These are phyloP conservation scores for Tanytarsus gracilentus DNA, from an alignment of 2,888 invertebrate genomes.

Conservation along the genomic window DNA sequence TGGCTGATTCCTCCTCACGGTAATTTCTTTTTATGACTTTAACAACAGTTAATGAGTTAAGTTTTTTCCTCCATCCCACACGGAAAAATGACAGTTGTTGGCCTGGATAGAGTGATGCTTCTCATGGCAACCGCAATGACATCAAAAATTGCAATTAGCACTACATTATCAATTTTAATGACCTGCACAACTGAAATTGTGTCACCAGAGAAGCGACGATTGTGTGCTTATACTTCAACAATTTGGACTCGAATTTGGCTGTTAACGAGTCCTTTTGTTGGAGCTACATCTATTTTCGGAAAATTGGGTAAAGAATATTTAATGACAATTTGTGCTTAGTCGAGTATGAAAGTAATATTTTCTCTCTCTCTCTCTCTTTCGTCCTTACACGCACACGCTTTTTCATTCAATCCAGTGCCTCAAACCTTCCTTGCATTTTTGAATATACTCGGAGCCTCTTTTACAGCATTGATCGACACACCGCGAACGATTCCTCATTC, in stretches of 20 bases:
- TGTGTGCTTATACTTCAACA: constrained; percentile 41
- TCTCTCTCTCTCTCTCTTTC: neutral
- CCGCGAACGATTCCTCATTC: neutral
- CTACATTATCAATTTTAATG: constrained; percentile 42
- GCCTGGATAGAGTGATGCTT: constrained; percentile 33
- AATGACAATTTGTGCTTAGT: neutral
- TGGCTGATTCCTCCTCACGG: constrained; percentile 37
- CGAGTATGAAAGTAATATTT: neutral
- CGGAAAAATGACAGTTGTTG: neutral
- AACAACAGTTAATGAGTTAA: constrained; percentile 36
- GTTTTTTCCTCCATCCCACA: neutral
- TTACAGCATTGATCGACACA: constrained; percentile 13
- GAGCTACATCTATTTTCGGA: constrained; percentile 31
- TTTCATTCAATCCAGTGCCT: too few species aligned
- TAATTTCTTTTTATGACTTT: constrained; percentile 26
- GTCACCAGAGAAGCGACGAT: constrained; percentile 39
- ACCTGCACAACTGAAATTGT: constrained; percentile 42
- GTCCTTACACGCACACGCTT: too few species aligned
- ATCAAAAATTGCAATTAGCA: constrained; percentile 42
- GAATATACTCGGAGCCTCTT: constrained; percentile 16
- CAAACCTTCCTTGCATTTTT: constrained; percentile 13
- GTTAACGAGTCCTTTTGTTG: constrained; percentile 42
- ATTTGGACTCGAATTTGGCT: constrained; percentile 42
- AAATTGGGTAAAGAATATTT: neutral
- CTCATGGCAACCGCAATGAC: constrained; percentile 43